Evolutionary conservation across 2,113 vertebrate genomes (phyloP), one percentile per base, ranked within the genome.

Genomic region (Alectura lathami): DNA sequence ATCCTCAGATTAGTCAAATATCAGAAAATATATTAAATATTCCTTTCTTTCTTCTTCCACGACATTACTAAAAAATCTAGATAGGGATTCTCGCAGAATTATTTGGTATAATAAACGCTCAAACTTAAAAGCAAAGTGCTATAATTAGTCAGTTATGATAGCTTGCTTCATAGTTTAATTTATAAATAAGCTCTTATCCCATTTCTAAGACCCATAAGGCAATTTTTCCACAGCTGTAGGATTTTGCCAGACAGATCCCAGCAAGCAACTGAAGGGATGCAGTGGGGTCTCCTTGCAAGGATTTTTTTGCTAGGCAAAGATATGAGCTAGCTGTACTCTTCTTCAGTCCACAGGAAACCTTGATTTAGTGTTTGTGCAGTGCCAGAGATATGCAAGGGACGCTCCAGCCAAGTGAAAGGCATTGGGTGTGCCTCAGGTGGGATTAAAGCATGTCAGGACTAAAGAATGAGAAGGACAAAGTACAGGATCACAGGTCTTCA

Each of bases 191-290:
- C 59, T 92, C 74, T 89, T 86, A 87, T 24, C 15, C 59, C 16
- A 34, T 92, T 94, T 89, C 59, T 78, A 40, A 83, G 86, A 90
- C 54, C 15, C 59, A 88, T 90, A 80, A 88, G 83, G n/a, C 27
- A 89, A 38, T 88, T 91, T 88, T 74, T 78, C 80, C n/a, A 43
- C 68, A 81, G 73, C 86, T 78, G 83, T 56, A 78, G 38, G 42
- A 40, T 81, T 86, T 77, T 91, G 56, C 57, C 59, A 93, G 29
- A 45, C 32, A 56, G 67, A 88, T 88, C 86, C 88, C 68, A 90
- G 13, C 23, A 70, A 34, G 8, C 32, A 81, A 42, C 20, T 63
- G 50, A 26, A 80, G n/a, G 8, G 23, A 94, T 79, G 40, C 29
- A 63, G 21, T 50, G 38, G 62, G 23, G 3, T 32, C 45, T 69